Base-by-base conservation (phyloP, 2,113 vertebrate genomes). In the Lipotes vexillifer region DNA sequence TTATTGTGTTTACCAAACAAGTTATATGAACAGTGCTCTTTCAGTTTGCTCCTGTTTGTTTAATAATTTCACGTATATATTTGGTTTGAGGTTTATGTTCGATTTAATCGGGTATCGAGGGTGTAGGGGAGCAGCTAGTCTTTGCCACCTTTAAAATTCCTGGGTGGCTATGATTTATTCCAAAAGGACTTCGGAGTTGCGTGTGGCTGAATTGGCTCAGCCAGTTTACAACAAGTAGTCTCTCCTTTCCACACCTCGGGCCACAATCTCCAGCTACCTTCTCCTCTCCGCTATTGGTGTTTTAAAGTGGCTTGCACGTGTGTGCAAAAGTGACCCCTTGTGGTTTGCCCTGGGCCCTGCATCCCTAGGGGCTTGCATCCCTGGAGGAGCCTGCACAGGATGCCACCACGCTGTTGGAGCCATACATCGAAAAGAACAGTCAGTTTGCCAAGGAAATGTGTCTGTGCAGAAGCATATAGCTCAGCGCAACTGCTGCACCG, bases 341-440 rank as follows among this genome's bases (percentile, higher is more conserved):
- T 90, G 96, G 78, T 55, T 63, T 14, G 0, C 6, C 41, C 4
- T 1, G 38, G 44, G 33, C 57, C 15, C 84, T 96, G 87, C 69
- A 13, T 41, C 31, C 21, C 63, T 27, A 23, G 27, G 17, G 36
- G 11, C 55, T n/a, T 66, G 82, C 65, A 2, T 55, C 29, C 10
- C 41, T 2, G 44, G 75, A 72, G 61, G 38, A 84, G 1, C 25
- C 1, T 1, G 31, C 27, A 20, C 38, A 33, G 0, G 82, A 77
- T 31, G 68, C 33, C 55, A 52, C 75, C 74, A 91, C 81, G 29
- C 81, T 97, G 81, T 81, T n/a, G 88, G 75, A 97, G 63, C 96
- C 82, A 71, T n/a, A 71, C 49, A 90, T 69, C 18, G 27, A 97
- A 98, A 97, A 95, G 97, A 97, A 95, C 97, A 98, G 84, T 88